A percentile compares a stretch with the other conserved stretches of the same genome.
Conservation (phyloP, 1,140 invertebrate genomes). For the Capitella teleta region DNA sequence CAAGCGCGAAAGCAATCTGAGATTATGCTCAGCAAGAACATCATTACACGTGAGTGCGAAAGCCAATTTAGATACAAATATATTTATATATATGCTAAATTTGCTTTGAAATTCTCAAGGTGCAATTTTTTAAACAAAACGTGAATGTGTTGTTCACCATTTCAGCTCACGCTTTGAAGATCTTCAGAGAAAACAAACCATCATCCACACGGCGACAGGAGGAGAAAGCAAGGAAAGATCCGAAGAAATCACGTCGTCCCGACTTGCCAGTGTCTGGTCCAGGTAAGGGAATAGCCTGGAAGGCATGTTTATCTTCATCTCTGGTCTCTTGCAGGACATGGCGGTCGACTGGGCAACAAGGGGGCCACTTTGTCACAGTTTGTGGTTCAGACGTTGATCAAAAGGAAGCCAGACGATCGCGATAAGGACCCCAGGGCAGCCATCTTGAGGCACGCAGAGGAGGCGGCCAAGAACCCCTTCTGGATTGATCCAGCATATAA, state of each 20-base stretch:
- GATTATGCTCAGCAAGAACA: slow-evolving; percentile 77
- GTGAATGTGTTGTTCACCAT: too few species aligned
- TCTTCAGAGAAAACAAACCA: slow-evolving; percentile 86
- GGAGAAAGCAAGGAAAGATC: slow-evolving; percentile 86
- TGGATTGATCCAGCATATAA: slow-evolving; percentile 52
- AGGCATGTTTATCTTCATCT: neutral
- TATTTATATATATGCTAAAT: slow-evolving; percentile 9
- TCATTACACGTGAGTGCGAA: slow-evolving; percentile 73
- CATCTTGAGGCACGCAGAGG: slow-evolving; percentile 92
- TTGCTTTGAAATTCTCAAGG: too few species aligned
- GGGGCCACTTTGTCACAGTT: slow-evolving; percentile 95
- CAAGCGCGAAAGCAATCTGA: slow-evolving; percentile 50
- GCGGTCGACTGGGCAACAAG: slow-evolving; percentile 84
- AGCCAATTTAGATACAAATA: slow-evolving; percentile 4
- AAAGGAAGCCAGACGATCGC: slow-evolving; percentile 79
- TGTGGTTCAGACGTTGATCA: slow-evolving; percentile 86
- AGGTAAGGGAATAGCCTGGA: slow-evolving; percentile 27
- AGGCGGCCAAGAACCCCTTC: slow-evolving; percentile 91
- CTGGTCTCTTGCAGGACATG: slow-evolving; percentile 53
- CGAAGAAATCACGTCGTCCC: slow-evolving; percentile 80
- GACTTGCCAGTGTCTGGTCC: slow-evolving; percentile 85
- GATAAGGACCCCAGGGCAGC: slow-evolving; percentile 94
- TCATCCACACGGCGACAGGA: slow-evolving; percentile 80
- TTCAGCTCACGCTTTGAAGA: slow-evolving; percentile 77
- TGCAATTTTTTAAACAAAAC: too few species aligned